Base-by-base conservation (phyloP, 2,797 vertebrate genomes). In the Sebastes cheni region DNA sequence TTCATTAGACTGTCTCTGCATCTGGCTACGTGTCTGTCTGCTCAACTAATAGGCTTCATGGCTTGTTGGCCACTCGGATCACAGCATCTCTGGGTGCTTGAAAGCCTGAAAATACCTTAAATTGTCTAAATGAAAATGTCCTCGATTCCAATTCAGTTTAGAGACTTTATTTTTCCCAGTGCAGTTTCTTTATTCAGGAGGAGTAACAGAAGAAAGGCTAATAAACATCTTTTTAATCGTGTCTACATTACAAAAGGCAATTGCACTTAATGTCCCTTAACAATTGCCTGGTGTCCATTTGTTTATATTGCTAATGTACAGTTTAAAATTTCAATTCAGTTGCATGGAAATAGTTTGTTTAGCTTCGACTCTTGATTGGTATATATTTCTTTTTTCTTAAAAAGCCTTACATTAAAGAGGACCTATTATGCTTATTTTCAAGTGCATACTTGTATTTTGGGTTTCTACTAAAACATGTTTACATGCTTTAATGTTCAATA, bases 91-190 rank as follows among this genome's bases (percentile, higher is more conserved):
- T 55, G 46, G 73, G 50, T 74, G 78, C 77, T 72, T 59, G 73
- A 85, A 83, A 88, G 82, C 75, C 77, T 72, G 70, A 78, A 81
- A 89, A 85, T 84, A 74, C 81, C 82, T 80, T 81, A 79, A 83
- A 88, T 86, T 87, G 67, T 80, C 68, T 50, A 80, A 91, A 86
- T 91, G 82, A 91, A 88, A 88, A 86, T 79, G 85, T 84, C 66
- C 79, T 83, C 36, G 36, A 32, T 68, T 50, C 46, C 69, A 25
- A n/a, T 70, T 54, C 76, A 72, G 79, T 83, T 84, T 75, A 61
- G 68, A 73, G 71, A 73, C 52, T 14, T 32, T 52, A 61, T 83
- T 74, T 76, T 42, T 67, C 80, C 60, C 71, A 5, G 1, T 42
- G 78, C 68, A 64, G 20, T 68, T 79, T 54, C 75, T 89, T 80